phyloP scores from a whole-genome alignment of 2,797 vertebrate species.

The Acomys russatus region DNA sequence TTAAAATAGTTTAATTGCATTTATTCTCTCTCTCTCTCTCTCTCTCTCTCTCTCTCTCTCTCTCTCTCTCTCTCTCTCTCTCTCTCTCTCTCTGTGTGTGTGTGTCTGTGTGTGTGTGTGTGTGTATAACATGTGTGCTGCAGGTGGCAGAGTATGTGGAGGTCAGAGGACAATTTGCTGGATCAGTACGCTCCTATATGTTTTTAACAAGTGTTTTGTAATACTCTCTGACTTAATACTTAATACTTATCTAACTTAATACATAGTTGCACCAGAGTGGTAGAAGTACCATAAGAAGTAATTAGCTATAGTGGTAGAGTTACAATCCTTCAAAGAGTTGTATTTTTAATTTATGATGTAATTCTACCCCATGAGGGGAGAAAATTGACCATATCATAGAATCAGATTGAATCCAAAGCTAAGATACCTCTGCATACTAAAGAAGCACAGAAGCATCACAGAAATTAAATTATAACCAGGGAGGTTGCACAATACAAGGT shows the following conservation, averaged over 20 bases:
- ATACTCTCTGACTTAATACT: background rate
- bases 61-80: too few relatives aligned
- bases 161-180: background rate
- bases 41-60: too few relatives aligned
- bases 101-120: background rate
- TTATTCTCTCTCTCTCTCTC: too few relatives aligned
- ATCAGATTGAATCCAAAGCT: constrained; percentile 52
- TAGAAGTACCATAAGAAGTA: background rate
- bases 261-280: background rate
- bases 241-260: background rate
- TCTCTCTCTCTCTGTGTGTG: background rate
- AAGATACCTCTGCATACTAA: background rate
- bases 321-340: background rate
- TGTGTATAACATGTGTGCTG: background rate
- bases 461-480: background rate
- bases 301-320: background rate
- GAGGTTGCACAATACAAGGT: background rate
- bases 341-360: constrained; percentile 31
- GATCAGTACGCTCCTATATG: too few relatives aligned
- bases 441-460: background rate
- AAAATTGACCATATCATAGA: background rate
- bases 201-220: background rate
- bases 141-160: background rate
- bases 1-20: background rate
- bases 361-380: background rate